Base-by-base conservation (phyloP, 2,113 vertebrate genomes). In the Oreochromis spilurus region DNA sequence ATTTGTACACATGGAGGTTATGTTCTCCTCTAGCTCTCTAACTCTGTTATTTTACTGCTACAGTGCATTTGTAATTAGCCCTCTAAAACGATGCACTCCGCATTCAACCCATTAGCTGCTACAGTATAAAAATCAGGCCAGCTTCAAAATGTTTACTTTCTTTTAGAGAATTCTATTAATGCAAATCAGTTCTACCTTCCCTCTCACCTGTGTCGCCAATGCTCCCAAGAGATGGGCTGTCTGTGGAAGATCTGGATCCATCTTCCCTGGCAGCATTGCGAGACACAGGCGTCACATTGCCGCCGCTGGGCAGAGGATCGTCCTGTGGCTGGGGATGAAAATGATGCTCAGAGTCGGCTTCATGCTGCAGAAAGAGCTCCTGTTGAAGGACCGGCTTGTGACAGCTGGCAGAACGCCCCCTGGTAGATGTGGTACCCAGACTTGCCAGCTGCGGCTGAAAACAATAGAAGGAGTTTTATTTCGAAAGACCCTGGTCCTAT, bases 221-320 rank as follows among this genome's bases (percentile, higher is more conserved):
- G 92, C 97, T 98, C 90, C 95, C 94, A 3, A 96, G 29, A 54
- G 96, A 97, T 7, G 95, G 95, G 88, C 96, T 97, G 57, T 97
- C 97, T 0, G 94, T 97, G 0, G 96, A 97, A 8, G 97, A 97
- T 79, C 96, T 96, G 45, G 85, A 78, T 5, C 89, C 89, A 4
- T 94, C 90, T 6, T 95, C 93, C 0, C 91, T 84, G 0, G 79
- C 7, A 2, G 89, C 55, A 72, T 34, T 75, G 2, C 29, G 75
- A 55, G 62, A 83, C 16, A 53, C 36, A 3, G 89, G 55, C 45
- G 79, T 91, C 45, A 52, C 86, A 58, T 87, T 45, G 0, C 91
- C 24, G 0, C 95, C 19, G 0, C 10, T 87, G 14, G 19, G 90
- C 38, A 6, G 78, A 36, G 81, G 31, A 24, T 53, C 45, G 43